These are phyloP conservation scores for Myiozetetes cayanensis DNA, from an alignment of 2,113 vertebrate genomes.

Conservation along the genomic window DNA sequence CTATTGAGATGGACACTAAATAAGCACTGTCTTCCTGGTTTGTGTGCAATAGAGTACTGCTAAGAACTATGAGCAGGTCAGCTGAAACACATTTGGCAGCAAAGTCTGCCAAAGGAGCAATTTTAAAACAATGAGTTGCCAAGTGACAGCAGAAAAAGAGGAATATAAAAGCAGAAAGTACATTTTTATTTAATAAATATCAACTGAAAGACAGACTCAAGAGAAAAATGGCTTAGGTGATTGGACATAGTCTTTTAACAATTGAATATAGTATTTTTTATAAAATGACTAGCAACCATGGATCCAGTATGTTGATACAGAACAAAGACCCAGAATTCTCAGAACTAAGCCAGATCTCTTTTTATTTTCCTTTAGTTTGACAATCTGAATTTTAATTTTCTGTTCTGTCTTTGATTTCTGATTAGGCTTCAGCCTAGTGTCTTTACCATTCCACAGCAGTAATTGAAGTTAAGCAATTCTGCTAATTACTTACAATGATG, in stretches of 20 bases:
- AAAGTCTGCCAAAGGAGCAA: constrained; percentile 3
- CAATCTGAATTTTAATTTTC: background rate
- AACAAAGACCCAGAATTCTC: background rate
- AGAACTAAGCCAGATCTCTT: background rate
- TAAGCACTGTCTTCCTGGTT: background rate
- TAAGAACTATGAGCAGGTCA: background rate
- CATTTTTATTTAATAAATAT: background rate
- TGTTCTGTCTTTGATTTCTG: background rate
- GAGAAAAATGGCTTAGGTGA: background rate
- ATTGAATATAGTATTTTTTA: background rate
- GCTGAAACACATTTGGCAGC: background rate
- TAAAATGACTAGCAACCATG: background rate
- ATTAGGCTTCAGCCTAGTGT: background rate
- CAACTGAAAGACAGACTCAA: background rate
- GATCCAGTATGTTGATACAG: background rate
- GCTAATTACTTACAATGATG: background rate
- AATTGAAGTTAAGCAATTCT: background rate
- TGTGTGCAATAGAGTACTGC: background rate
- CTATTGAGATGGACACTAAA: background rate
- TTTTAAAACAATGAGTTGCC: background rate
- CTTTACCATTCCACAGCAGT: background rate
- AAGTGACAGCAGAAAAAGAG: background rate
- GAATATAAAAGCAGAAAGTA: background rate
- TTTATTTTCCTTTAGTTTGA: background rate
- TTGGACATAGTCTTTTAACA: background rate